phyloP scores from a whole-genome alignment of 2,888 invertebrate genomes.

The Metopia argyrocephala region DNA sequence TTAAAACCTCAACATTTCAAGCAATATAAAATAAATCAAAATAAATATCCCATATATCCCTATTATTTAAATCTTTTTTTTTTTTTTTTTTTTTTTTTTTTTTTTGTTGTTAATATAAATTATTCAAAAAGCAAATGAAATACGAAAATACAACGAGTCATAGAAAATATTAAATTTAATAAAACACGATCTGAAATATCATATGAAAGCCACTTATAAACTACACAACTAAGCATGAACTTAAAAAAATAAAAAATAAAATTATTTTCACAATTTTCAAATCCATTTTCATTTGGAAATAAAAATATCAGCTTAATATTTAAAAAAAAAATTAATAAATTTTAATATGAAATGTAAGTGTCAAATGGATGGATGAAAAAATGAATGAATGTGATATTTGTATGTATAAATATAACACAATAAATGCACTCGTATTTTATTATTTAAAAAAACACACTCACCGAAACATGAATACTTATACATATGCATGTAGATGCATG shows the following conservation, averaged over 20 bases:
- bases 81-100: no score
- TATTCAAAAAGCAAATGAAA: neutral
- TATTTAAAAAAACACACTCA: conserved; percentile 46
- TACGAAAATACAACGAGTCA: neutral
- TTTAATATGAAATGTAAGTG: neutral
- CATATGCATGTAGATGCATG: neutral
- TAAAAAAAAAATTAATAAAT: conserved; percentile 28
- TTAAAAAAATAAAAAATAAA: neutral
- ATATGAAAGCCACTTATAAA: neutral
- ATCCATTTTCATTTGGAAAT: conserved; percentile 27
- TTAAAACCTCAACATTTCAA: no score
- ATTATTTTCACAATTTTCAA: conserved; percentile 35
- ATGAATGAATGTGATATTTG: neutral
- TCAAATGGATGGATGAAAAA: neutral
- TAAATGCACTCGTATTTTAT: conserved; percentile 47
- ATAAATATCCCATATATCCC: neutral
- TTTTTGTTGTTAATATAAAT: no score
- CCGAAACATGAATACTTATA: neutral
- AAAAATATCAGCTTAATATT: conserved; percentile 43
- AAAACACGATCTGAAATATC: conserved; percentile 17
- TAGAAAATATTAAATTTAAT: conserved; percentile 18
- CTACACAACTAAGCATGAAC: conserved; percentile 11
- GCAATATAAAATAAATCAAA: conserved; percentile 14
- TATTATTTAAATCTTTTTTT: conserved; percentile 19
- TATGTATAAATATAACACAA: conserved; percentile 13